Evolutionary conservation across 2,888 invertebrate species (phyloP).

Genomic region (Sinelater perroti): DNA sequence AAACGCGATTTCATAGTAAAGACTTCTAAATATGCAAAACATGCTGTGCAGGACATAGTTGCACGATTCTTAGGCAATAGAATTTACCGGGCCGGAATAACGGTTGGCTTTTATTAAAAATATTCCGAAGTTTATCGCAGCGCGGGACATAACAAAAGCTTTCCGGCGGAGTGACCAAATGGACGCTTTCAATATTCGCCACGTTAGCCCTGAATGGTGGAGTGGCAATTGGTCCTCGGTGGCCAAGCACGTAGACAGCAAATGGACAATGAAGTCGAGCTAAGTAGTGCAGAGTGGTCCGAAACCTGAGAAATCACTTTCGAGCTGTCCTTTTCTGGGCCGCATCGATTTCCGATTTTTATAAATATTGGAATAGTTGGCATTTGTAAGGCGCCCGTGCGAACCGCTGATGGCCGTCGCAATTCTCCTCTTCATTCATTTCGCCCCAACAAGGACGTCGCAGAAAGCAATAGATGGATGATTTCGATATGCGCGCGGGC

Average conservation of each 20-base stretch:
- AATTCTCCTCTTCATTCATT: not conserved
- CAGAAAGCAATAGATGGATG: slow-evolving; percentile 13
- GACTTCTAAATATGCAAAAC: no score
- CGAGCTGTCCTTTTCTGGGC: slow-evolving; percentile 22
- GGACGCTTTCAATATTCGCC: slow-evolving; percentile 23
- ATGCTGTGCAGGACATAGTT: no score
- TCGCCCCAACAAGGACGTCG: not conserved
- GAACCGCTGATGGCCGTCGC: not conserved
- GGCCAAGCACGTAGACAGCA: slow-evolving; percentile 21
- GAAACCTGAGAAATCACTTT: slow-evolving; percentile 28
- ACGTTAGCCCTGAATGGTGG: slow-evolving; percentile 16
- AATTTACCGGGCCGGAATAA: no score
- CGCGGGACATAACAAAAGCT: slow-evolving; percentile 7
- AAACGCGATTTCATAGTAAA: no score
- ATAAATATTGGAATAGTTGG: slow-evolving; percentile 26
- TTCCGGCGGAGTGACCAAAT: slow-evolving; percentile 17
- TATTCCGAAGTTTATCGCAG: no score
- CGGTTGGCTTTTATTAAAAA: no score
- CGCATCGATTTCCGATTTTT: slow-evolving; percentile 24
- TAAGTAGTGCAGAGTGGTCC: slow-evolving; percentile 22
- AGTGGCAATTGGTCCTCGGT: slow-evolving; percentile 21
- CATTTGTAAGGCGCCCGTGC: slow-evolving; percentile 15
- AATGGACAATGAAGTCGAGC: slow-evolving; percentile 22
- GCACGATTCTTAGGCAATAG: no score
- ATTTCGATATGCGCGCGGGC: slow-evolving; percentile 14